Conservation (phyloP, 2,113 vertebrate species). For the Probosciger aterrimus region DNA sequence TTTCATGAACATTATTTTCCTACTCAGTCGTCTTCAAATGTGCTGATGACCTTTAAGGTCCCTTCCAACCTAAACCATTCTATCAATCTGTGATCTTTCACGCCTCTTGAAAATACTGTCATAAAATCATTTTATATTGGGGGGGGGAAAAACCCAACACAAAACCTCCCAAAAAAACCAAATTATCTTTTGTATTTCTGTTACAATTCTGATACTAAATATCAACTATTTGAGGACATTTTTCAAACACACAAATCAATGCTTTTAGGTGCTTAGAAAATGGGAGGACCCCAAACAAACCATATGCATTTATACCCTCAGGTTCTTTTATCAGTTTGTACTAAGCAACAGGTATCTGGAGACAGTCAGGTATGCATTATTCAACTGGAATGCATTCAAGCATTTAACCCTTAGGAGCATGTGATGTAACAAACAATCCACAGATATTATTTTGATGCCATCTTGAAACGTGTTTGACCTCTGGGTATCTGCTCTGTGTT, state of each 20-base stretch:
- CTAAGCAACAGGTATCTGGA: background rate
- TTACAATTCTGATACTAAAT: background rate
- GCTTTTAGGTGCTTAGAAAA: background rate
- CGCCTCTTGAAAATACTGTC: background rate
- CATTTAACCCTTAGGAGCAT: background rate
- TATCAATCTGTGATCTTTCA: background rate
- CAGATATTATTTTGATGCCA: background rate
- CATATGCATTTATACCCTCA: background rate
- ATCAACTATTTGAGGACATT: too few species aligned
- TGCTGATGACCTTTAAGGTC: background rate
- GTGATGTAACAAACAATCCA: background rate
- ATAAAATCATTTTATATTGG: background rate
- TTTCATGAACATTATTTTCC: background rate
- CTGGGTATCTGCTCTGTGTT: background rate
- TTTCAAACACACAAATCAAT: background rate
- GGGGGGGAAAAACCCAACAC: background rate
- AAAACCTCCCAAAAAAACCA: background rate
- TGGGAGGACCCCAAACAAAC: background rate
- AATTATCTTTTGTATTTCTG: background rate
- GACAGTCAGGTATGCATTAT: background rate
- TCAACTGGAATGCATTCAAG: background rate
- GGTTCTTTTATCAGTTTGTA: background rate
- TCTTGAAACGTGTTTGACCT: background rate
- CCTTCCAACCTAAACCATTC: background rate
- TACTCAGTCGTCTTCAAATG: background rate